These are phyloP conservation scores for Liposcelis brunnea DNA, from an alignment of 2,888 invertebrate genomes.

Conservation along the genomic window DNA sequence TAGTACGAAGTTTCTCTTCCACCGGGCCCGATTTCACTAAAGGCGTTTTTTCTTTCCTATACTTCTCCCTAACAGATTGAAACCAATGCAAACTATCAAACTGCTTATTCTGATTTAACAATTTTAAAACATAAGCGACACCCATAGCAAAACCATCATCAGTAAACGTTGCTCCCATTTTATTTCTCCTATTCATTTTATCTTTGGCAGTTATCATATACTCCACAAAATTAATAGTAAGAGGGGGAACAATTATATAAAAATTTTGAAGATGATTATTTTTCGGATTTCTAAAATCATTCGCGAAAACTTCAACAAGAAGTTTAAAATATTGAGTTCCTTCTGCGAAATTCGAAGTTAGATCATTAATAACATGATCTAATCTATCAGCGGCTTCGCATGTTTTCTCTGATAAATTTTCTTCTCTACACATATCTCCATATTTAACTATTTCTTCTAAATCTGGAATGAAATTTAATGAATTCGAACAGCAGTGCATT, in stretches of 20 bases:
- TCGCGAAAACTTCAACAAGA: conserved; percentile 80
- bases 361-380: conserved; percentile 57
- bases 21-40: conserved; percentile 34
- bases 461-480: conserved; percentile 75
- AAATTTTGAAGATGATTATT: conserved; percentile 84
- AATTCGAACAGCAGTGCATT: conserved; percentile 78
- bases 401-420: conserved; percentile 39
- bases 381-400: conserved; percentile 51
- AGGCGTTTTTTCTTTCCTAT: conserved; percentile 39
- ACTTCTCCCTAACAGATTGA: conserved; percentile 61
- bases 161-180: conserved; percentile 75
- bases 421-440: conserved; percentile 41
- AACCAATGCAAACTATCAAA: conserved; percentile 95
- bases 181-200: conserved; percentile 72
- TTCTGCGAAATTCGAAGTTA: conserved; percentile 69
- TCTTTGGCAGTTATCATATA: conserved; percentile 84
- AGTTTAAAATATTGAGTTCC: conserved; percentile 51
- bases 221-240: conserved; percentile 89
- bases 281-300: conserved; percentile 69
- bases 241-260: conserved; percentile 79
- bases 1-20: conserved; percentile 84
- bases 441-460: conserved; percentile 48
- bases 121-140: conserved; percentile 75
- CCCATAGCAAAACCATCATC: conserved; percentile 99
- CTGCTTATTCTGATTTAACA: conserved; percentile 69